phyloP scores from a whole-genome alignment of 2,888 invertebrate species.

The Copidosoma aretas region DNA sequence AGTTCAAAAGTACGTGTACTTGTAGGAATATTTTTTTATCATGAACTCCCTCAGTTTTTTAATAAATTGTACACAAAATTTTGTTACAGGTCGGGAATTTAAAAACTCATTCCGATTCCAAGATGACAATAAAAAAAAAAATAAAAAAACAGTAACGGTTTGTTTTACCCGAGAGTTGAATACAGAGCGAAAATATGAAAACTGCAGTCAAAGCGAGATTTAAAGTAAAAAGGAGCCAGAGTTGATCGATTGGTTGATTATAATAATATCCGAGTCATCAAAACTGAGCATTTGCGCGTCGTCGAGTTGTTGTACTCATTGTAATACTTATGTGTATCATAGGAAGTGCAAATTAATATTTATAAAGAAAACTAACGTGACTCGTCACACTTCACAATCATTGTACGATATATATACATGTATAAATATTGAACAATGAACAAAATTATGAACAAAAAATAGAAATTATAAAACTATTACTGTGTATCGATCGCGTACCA shows the following conservation, averaged over 20 bases:
- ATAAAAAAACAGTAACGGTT: constrained; percentile 21
- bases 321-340: constrained; percentile 54
- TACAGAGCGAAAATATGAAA: background rate
- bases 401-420: constrained; percentile 46
- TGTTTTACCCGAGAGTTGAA: constrained; percentile 10
- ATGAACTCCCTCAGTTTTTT: too few species aligned
- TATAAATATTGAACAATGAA: constrained; percentile 26
- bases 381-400: constrained; percentile 51
- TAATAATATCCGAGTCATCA: too few species aligned
- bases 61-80: too few species aligned
- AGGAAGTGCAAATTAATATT: constrained; percentile 41
- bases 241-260: constrained; percentile 12
- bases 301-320: constrained; percentile 57
- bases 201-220: too few species aligned
- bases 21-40: too few species aligned
- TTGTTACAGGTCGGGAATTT: background rate
- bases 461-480: constrained; percentile 41
- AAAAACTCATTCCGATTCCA: background rate
- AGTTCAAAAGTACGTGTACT: too few species aligned
- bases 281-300: constrained; percentile 46
- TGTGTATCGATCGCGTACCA: constrained; percentile 49
- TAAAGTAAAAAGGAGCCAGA: background rate
- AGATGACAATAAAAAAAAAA: constrained; percentile 30
- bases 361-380: constrained; percentile 44
- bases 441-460: constrained; percentile 16